Base-by-base conservation (phyloP, 1,140 invertebrate species). In the Cataglyphis hispanica region DNA sequence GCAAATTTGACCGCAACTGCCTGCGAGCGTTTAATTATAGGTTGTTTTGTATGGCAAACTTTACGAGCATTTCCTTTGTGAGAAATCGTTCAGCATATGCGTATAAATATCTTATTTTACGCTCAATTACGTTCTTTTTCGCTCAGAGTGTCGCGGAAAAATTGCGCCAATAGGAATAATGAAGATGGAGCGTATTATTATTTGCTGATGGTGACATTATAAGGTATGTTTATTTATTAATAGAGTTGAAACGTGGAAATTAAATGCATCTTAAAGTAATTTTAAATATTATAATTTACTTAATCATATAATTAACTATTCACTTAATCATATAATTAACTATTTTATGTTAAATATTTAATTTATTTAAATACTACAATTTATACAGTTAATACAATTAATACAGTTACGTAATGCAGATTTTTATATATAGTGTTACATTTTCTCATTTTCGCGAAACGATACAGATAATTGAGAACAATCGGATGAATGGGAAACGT, bases 1-100 rank as follows among this genome's bases (percentile, higher is more conserved):
- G 84, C 58, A 77, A 86, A 75, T 85, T 61, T 16, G 11, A 80
- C 40, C 76, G 53, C 60, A 70, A 83, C 70, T 63, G 34, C 7
- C 3, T 60, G 34, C 56, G 69, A 64, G 40, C 69, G 25, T 80
- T 89, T 86, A 89, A 89, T 89, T 89, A 77, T 83, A 78, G 60
- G 22, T 61, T 34, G 81, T 27, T 27, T 53, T 27, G 27, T 27
- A 56, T 53, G 56, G 22, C n/a, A 25, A 27, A 85, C 72, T 89
- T 83, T 88, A 76, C 50, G 87, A 70, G 50, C 60, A 53, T 31
- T 34, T 22, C 69, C 75, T 74, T 88, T 34, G 50, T 34, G 63
- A 37, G 56, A 75, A 88, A 64, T 43, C 56, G 19, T 34, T 37
- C 31, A 11, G 43, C 46, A 16, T n/a, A n/a, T 19, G 31, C 43